These are phyloP conservation scores for Thymelicus acteon DNA, from an alignment of 2,888 invertebrate genomes.

Conservation along the genomic window DNA sequence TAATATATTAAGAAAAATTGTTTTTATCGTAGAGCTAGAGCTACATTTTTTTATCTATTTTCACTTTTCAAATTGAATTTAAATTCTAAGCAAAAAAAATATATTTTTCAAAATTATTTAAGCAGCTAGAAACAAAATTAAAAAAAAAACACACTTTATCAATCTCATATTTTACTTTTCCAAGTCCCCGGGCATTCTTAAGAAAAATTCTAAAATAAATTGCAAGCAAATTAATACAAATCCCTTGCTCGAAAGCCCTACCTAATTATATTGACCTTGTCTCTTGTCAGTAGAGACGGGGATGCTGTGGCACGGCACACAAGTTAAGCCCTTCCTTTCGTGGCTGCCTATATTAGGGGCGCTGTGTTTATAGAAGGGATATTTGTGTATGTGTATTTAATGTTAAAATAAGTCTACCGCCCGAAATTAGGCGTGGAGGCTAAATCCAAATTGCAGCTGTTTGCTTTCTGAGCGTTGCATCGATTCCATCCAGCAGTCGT, in stretches of 20 bases:
- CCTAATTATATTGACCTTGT: conserved; percentile 45
- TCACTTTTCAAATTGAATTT: too few relatives aligned
- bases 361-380: conserved; percentile 81
- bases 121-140: not conserved
- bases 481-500: conserved; percentile 44
- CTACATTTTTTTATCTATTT: too few relatives aligned
- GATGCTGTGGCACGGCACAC: conserved; percentile 47
- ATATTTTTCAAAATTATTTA: too few relatives aligned
- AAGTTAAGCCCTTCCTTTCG: conserved; percentile 64
- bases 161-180: not conserved
- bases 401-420: conserved; percentile 82
- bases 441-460: conserved; percentile 82
- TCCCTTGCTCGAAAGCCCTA: conserved; percentile 46
- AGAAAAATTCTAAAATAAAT: conserved; percentile 56
- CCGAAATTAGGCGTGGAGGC: conserved; percentile 81
- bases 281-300: conserved; percentile 50
- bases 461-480: conserved; percentile 54
- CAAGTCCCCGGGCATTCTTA: not conserved
- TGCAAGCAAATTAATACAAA: conserved; percentile 58
- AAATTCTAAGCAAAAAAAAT: too few relatives aligned
- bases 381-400: conserved; percentile 80
- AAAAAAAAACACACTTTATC: not conserved
- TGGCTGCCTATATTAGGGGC: conserved; percentile 72
- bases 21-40: too few relatives aligned
- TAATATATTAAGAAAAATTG: too few relatives aligned